phyloP scores from a whole-genome alignment of 2,113 vertebrate species.

The Cavia porcellus region DNA sequence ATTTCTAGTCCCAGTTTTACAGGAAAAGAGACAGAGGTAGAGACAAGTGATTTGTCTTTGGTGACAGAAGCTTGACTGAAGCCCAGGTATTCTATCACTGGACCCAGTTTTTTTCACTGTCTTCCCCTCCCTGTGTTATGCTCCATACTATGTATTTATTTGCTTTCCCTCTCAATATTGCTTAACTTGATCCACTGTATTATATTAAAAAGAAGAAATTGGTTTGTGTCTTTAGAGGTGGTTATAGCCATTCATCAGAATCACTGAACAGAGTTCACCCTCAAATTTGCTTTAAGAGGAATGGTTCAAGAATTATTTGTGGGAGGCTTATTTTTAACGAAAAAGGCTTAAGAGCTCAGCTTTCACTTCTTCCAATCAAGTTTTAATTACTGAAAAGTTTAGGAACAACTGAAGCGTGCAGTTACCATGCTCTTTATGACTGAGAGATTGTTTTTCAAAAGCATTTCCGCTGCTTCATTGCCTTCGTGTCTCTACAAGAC shows the following conservation, averaged over 20 bases:
- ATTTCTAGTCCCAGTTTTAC: background rate
- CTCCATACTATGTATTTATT: background rate
- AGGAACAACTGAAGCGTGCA: background rate
- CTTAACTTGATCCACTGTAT: slow-evolving; percentile 39
- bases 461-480: background rate
- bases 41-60: background rate
- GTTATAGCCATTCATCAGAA: slow-evolving; percentile 18
- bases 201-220: slow-evolving; percentile 30
- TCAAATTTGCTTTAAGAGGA: slow-evolving; percentile 55
- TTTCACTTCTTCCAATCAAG: slow-evolving; percentile 59
- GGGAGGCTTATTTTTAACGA: slow-evolving; percentile 39
- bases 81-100: background rate
- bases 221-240: slow-evolving; percentile 19
- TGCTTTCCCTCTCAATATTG: background rate
- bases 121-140: background rate
- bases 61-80: background rate
- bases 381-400: slow-evolving; percentile 67
- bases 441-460: background rate
- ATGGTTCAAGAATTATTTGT: slow-evolving; percentile 40
- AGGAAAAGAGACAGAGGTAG: background rate
- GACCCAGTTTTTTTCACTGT: background rate
- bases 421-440: background rate
- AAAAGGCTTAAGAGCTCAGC: slow-evolving; percentile 33
- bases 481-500: slow-evolving; percentile 41
- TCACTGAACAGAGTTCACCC: slow-evolving; percentile 18